Evolutionary conservation across 2,888 invertebrate species (phyloP).

Genomic region (Drosophila lutescens): DNA sequence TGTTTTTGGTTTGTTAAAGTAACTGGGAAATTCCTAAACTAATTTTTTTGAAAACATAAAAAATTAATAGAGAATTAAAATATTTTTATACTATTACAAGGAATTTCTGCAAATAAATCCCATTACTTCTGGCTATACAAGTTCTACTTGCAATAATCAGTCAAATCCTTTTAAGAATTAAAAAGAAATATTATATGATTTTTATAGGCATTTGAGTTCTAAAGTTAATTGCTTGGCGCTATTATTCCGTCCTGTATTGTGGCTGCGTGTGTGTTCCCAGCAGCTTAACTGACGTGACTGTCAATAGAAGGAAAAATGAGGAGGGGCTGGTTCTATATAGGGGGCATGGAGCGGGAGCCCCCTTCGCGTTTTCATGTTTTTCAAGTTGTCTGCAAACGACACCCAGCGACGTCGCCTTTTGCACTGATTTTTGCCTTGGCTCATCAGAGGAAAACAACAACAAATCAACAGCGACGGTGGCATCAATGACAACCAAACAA

Average conservation of each 20-base stretch:
- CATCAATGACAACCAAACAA: slow-evolving; percentile 69
- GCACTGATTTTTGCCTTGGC: slow-evolving; percentile 57
- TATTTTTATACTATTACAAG: no score
- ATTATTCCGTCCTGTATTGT: neutral
- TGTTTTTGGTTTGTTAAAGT: no score
- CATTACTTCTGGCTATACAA: no score
- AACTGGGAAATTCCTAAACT: no score
- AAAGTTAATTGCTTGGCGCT: neutral
- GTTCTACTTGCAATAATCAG: no score
- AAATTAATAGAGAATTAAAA: no score
- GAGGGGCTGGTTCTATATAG: slow-evolving; percentile 9
- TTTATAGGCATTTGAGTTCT: no score
- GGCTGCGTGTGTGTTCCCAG: slow-evolving; percentile 74
- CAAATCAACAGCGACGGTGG: slow-evolving; percentile 27
- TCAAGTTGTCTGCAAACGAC: slow-evolving; percentile 72
- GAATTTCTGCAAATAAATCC: no score
- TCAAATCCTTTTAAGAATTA: no score
- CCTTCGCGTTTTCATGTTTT: slow-evolving; percentile 45
- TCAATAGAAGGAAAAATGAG: slow-evolving; percentile 51
- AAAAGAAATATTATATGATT: no score
- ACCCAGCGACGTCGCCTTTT: slow-evolving; percentile 65
- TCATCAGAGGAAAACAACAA: slow-evolving; percentile 70
- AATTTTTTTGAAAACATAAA: no score
- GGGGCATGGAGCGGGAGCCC: slow-evolving; percentile 7
- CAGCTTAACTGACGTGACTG: slow-evolving; percentile 73